Evolutionary conservation across 2,113 vertebrate species (phyloP), one percentile per base, ranked within the genome.

Genomic region (Hylia prasina): DNA sequence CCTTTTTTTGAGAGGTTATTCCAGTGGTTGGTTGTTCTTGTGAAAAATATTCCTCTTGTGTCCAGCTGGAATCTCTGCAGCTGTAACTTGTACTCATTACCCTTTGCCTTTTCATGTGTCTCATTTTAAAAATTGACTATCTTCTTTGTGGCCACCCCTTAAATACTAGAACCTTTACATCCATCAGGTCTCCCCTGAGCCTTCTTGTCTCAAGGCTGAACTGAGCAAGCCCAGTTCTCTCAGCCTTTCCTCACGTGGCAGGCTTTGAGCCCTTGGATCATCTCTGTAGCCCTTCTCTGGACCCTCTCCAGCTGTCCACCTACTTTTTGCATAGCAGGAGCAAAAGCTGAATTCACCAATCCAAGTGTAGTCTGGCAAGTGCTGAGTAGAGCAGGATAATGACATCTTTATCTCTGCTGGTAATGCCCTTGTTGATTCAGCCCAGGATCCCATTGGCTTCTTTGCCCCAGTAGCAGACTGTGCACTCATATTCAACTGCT

Each of bases 41-140:
- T 70, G 40, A 53, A 78, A 69, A 69, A 53, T 61, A 78, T 45
- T 87, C n/a, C 15, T 60, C 45, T 37, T 68, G 15, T 45, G n/a
- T 70, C 39, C 73, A n/a, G 6, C 1, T 8, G 15, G 47, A 69
- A 61, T 45, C 40, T 78, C 39, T 6, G 2, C 0, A 0, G 39
- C 51, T 39, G 8, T 61, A 78, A 45, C 15, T 45, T 61, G 39
- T 45, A 53, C n/a, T 45, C 13, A 2, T 45, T 45, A 45, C 5
- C 15, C 10, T 58, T 39, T 53, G 22, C 61, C 27, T 60, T 78
- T 69, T 61, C 12, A 24, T 28, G 33, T 28, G 54, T n/a, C 84
- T 61, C 5, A 5, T 87, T 78, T 45, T 30, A 45, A 78, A 78
- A 61, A 39, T 19, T 28, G 39, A n/a, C 23, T 24, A 24, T 69